Percentiles rank a stretch among this genome's conserved stretches.
phyloP scores from a whole-genome alignment of 2,113 vertebrate genomes.

The Noctilio leporinus region DNA sequence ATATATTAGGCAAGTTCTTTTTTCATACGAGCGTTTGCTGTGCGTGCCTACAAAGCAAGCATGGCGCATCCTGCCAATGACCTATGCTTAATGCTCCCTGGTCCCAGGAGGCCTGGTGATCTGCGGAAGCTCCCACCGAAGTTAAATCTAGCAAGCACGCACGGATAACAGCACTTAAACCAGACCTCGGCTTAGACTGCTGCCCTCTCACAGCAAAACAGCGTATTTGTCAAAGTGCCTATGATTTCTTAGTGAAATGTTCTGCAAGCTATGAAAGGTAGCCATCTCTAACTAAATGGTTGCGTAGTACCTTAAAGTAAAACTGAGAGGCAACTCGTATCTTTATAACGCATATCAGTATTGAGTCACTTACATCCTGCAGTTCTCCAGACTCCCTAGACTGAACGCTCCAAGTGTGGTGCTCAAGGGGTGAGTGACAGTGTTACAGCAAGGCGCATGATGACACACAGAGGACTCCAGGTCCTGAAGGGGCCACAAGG shows the following conservation, averaged over 20 bases:
- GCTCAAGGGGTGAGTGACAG: background rate
- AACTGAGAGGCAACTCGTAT: background rate
- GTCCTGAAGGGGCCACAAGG: background rate
- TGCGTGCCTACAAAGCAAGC: slow-evolving; percentile 43
- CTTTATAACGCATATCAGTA: background rate
- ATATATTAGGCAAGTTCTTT: slow-evolving; percentile 26
- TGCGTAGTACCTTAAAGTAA: background rate
- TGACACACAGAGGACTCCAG: background rate
- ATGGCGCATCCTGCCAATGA: slow-evolving; percentile 58
- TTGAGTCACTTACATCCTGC: too few species aligned
- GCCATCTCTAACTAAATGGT: background rate
- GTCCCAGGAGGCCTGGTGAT: slow-evolving; percentile 50
- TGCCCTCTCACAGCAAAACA: background rate
- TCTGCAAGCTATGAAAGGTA: background rate
- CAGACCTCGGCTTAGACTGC: background rate
- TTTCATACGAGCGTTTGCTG: slow-evolving; percentile 50
- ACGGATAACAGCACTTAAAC: slow-evolving; percentile 32
- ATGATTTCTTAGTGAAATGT: background rate
- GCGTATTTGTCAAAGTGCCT: background rate
- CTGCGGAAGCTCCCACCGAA: slow-evolving; percentile 61
- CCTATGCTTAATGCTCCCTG: slow-evolving; percentile 60
- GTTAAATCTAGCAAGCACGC: slow-evolving; percentile 50
- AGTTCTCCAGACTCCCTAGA: background rate
- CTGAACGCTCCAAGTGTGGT: background rate
- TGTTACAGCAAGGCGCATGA: background rate